Percentiles rank a stretch among this genome's conserved stretches.
Conservation (phyloP, 2,113 vertebrate species). For the Thryonomys swinderianus region DNA sequence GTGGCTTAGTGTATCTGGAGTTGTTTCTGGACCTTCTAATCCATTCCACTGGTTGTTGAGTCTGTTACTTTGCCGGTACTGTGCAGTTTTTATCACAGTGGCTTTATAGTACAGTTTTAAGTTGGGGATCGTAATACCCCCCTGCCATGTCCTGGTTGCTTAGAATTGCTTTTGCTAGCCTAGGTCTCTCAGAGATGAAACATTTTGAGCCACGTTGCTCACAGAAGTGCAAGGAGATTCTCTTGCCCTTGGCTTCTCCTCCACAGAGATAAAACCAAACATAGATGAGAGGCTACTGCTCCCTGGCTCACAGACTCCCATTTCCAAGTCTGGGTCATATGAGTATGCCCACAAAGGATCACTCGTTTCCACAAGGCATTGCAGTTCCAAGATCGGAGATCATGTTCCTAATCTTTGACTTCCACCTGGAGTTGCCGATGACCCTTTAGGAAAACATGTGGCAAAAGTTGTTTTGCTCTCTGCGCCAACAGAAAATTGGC, state of each 20-base stretch:
- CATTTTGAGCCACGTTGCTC: neutral
- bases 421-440: constrained; percentile 31
- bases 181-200: neutral
- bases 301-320: constrained; percentile 34
- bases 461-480: constrained; percentile 84
- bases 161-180: too few species aligned
- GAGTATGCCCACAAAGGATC: neutral
- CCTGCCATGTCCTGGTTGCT: too few species aligned
- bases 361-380: constrained; percentile 58
- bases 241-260: neutral
- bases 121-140: too few species aligned
- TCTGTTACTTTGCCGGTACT: too few species aligned
- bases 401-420: constrained; percentile 15
- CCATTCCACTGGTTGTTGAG: too few species aligned
- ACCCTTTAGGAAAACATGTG: constrained; percentile 83
- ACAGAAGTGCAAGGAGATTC: neutral
- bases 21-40: too few species aligned
- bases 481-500: constrained; percentile 91
- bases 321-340: constrained; percentile 43
- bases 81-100: too few species aligned
- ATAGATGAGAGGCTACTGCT: neutral
- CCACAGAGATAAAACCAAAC: neutral
- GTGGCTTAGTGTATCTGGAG: too few species aligned
- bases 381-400: constrained; percentile 68
- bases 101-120: too few species aligned